A percentile compares a stretch with the other conserved stretches of the same genome.
Conservation (phyloP, 2,888 invertebrate species). For the Phyllotreta cruciferae region DNA sequence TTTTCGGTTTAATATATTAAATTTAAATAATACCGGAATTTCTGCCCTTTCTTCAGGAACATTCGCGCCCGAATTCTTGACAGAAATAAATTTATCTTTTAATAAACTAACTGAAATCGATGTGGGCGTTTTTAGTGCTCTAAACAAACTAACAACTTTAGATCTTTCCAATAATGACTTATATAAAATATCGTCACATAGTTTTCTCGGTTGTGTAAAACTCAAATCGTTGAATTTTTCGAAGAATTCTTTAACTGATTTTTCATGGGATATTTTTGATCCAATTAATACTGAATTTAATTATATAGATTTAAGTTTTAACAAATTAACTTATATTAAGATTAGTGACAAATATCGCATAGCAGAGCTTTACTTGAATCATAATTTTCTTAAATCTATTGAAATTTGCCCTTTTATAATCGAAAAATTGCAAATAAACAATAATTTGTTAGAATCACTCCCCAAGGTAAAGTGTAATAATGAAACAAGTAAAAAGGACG, state of each 20-base stretch:
- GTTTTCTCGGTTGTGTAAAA: background rate
- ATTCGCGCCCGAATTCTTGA: no score
- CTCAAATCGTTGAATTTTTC: background rate
- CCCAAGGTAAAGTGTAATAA: no score
- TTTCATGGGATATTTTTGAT: background rate
- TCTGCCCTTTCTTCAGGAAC: no score
- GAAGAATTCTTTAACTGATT: background rate
- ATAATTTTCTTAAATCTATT: no score
- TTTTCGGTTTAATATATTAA: no score
- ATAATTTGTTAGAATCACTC: background rate
- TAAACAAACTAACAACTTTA: background rate
- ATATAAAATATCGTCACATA: background rate
- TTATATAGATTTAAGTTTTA: background rate
- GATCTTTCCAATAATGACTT: constrained; percentile 6
- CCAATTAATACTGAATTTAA: background rate
- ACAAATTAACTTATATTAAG: no score
- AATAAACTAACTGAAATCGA: no score
- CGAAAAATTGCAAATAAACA: background rate
- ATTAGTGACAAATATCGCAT: no score
- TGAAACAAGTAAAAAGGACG: background rate
- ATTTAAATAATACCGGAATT: no score
- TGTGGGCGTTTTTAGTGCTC: no score
- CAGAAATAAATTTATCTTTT: no score
- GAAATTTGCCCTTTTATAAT: background rate
- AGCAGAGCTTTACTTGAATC: no score